Conservation (phyloP, 2,797 vertebrate species). For the Sandelia bainsii region DNA sequence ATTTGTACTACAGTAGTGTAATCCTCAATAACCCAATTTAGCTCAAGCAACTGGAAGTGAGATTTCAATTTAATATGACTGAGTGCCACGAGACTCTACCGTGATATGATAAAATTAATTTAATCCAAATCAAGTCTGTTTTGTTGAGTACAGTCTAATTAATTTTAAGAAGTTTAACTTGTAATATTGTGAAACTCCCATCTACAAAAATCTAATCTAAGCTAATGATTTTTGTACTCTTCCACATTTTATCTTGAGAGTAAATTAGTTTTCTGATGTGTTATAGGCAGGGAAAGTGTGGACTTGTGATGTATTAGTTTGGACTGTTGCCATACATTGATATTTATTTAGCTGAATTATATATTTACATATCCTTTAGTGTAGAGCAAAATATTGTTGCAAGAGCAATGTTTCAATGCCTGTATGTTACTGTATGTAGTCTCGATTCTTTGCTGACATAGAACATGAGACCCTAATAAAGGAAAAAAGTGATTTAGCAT, state of each 20-base stretch:
- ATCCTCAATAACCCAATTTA: conserved; percentile 34
- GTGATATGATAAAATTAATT: conserved; percentile 39
- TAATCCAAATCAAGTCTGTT: conserved; percentile 33
- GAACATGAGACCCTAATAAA: neutral
- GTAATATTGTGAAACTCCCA: conserved; percentile 24
- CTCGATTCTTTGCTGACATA: neutral
- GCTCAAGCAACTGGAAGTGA: conserved; percentile 26
- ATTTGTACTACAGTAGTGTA: conserved; percentile 12
- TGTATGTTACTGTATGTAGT: neutral
- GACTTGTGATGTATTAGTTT: conserved; percentile 1
- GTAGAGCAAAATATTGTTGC: neutral
- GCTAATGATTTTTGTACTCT: conserved; percentile 2
- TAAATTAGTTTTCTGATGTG: conserved; percentile 22
- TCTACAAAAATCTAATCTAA: conserved; percentile 17
- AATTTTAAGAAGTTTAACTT: conserved; percentile 24
- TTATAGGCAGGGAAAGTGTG: conserved; percentile 4
- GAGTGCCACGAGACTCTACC: conserved; percentile 28
- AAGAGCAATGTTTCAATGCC: conserved; percentile 1
- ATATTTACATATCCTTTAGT: neutral
- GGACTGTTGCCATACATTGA: neutral
- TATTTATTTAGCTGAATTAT: neutral
- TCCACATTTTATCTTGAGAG: conserved; percentile 19
- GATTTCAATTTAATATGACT: conserved; percentile 17
- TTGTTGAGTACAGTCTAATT: conserved; percentile 41
- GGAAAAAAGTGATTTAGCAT: neutral